Evolutionary conservation across 2,888 invertebrate genomes (phyloP).

Genomic region (Cryptocheilus praepositus): DNA sequence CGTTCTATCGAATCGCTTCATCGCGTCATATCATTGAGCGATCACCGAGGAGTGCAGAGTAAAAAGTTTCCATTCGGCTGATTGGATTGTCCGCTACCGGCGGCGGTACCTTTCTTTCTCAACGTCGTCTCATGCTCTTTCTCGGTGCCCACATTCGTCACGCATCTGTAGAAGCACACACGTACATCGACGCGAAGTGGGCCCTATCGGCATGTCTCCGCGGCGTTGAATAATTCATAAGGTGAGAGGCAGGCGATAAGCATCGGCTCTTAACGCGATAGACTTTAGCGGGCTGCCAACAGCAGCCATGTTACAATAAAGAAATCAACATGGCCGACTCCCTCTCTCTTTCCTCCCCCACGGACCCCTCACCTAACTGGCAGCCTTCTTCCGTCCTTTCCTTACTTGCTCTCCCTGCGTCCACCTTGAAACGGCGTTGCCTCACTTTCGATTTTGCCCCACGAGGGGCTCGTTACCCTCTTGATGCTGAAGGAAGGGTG

Average conservation of each 20-base stretch:
- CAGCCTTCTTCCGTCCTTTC: constrained; percentile 5
- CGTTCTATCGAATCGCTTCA: no score
- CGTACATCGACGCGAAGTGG: constrained; percentile 12
- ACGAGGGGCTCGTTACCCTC: constrained; percentile 70
- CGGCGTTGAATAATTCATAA: constrained; percentile 64
- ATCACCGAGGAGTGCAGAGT: not conserved
- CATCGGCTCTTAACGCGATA: constrained; percentile 60
- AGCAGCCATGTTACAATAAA: constrained; percentile 73
- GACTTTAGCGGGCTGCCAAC: constrained; percentile 69
- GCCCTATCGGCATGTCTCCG: constrained; percentile 47
- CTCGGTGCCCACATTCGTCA: not conserved
- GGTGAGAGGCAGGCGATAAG: constrained; percentile 54
- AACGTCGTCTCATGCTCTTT: no score
- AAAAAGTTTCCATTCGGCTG: not conserved
- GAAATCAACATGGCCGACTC: constrained; percentile 74
- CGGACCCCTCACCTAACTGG: constrained; percentile 21
- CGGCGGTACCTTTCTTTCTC: not conserved
- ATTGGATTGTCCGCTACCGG: not conserved
- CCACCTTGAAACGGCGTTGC: constrained; percentile 47
- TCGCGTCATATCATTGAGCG: no score
- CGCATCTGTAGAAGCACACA: not conserved
- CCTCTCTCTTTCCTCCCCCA: constrained; percentile 42
- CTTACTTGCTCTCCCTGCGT: constrained; percentile 37
- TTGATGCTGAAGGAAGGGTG: constrained; percentile 50
- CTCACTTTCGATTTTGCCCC: constrained; percentile 74